Conservation (phyloP, 2,888 invertebrate species). For the Amphiduros pacificus region DNA sequence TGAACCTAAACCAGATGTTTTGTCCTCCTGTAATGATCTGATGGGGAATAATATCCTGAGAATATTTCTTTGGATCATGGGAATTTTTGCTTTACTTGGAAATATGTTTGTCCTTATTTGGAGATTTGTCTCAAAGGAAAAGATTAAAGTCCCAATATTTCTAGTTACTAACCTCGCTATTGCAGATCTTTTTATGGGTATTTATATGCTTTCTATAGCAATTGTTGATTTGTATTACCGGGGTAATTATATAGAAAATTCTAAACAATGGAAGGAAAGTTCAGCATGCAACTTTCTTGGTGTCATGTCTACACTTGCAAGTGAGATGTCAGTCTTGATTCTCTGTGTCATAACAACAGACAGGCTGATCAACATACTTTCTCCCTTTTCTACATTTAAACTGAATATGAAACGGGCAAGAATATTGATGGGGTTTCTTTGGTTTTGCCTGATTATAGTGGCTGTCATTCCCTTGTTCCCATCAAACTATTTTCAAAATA, state of each 20-base stretch:
- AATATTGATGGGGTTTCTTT: slow-evolving; percentile 33
- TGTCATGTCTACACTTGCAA: slow-evolving; percentile 57
- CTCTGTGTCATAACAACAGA: slow-evolving; percentile 68
- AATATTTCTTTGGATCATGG: slow-evolving; percentile 33
- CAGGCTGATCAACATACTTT: slow-evolving; percentile 67
- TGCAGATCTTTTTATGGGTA: slow-evolving; percentile 37
- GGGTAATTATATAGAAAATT: slow-evolving; percentile 35
- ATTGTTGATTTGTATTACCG: slow-evolving; percentile 32
- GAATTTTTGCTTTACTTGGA: slow-evolving; percentile 30
- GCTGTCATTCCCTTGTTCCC: slow-evolving; percentile 49
- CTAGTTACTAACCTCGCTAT: slow-evolving; percentile 33
- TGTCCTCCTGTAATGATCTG: slow-evolving; percentile 37
- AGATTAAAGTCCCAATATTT: slow-evolving; percentile 40
- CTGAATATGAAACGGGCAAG: slow-evolving; percentile 38
- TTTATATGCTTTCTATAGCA: slow-evolving; percentile 35
- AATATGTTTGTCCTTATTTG: slow-evolving; percentile 30
- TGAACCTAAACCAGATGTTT: slow-evolving; percentile 33
- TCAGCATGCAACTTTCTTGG: slow-evolving; percentile 35
- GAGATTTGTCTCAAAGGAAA: slow-evolving; percentile 33
- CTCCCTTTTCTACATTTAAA: slow-evolving; percentile 60
- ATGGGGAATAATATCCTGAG: slow-evolving; percentile 30
- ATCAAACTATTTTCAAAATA: slow-evolving; percentile 37
- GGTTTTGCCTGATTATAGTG: slow-evolving; percentile 41
- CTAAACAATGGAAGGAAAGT: slow-evolving; percentile 34
- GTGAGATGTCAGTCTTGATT: slow-evolving; percentile 68